Evolutionary conservation across 2,113 vertebrate species (phyloP).

Genomic region (Arenaria interpres): DNA sequence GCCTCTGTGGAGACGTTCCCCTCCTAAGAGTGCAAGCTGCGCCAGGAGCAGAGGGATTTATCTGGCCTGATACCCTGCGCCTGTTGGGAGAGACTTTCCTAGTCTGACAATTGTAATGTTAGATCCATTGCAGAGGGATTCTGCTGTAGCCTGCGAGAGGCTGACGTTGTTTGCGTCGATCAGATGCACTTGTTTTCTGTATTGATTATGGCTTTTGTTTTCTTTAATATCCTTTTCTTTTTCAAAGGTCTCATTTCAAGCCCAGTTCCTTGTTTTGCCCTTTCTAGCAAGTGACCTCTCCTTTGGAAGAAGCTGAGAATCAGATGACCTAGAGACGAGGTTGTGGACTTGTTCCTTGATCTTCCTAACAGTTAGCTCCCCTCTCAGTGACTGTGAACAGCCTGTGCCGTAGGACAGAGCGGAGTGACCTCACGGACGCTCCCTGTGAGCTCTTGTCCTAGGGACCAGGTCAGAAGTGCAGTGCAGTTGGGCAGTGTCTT

Average conservation of each 20-base stretch:
- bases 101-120: background rate
- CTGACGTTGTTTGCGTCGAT: background rate
- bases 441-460: background rate
- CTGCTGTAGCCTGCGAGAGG: conserved; percentile 2
- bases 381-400: background rate
- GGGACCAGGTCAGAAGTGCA: background rate
- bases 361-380: background rate
- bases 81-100: conserved; percentile 41
- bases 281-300: conserved; percentile 43
- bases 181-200: conserved; percentile 67
- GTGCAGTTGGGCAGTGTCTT: background rate
- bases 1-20: background rate
- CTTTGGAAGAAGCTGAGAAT: conserved; percentile 47
- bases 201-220: conserved; percentile 68
- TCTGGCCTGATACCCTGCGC: conserved; percentile 14
- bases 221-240: conserved; percentile 29
- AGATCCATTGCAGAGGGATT: background rate
- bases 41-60: conserved; percentile 18
- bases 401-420: conserved; percentile 23
- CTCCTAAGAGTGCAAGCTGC: background rate
- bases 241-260: conserved; percentile 58
- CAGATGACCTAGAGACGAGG: background rate
- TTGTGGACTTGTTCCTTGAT: conserved; percentile 15
- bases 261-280: conserved; percentile 17
- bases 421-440: background rate